Evolutionary conservation across 2,888 invertebrate species (phyloP), one percentile per base, ranked within the genome.

Genomic region (Epinotia bilunana): DNA sequence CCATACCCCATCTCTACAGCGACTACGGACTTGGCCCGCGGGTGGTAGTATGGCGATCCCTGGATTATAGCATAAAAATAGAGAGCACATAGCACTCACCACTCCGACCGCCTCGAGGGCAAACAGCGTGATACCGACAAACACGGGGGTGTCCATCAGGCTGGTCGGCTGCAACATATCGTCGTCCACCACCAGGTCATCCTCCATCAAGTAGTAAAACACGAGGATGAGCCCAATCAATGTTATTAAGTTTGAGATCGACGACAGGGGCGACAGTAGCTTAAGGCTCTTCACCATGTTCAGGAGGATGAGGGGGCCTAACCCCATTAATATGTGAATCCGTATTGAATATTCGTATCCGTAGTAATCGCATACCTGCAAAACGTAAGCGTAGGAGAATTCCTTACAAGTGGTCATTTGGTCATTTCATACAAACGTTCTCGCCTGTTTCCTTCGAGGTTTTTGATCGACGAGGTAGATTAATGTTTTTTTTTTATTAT

Each of bases 61-160:
- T 28, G 23, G 23, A 28, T 28, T 28, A 28, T 28, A 28, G 2
- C 13, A 46, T 46, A 49, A 65, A 58, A 58, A 20, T 23, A 16
- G 13, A 58, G 2, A 20, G 20, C 20, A 57, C 20, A 57, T 9
- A 57, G 6, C 20, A 46, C 96, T 92, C 85, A 96, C 96, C 90
- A 96, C 96, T 55, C 96, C 96, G 46, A 96, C 96, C 12, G 96
- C 96, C 88, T 97, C 98, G 81, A 98, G 94, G 0, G 98, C 97
- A 88, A 98, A 99, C 72, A 99, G 92, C 0, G 97, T 98, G 0
- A 97, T 98, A 0, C 98, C 98, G 83, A 98, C 96, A 85, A 97
- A 98, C 28, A 98, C 90, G 0, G 98, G 97, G 79, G 97, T 94
- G 72, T 95, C 95, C 18, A 80, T 76, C 0, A 93, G 79, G 12